Base-by-base conservation (phyloP, 2,797 vertebrate genomes). In the Gymnothorax reevesii region DNA sequence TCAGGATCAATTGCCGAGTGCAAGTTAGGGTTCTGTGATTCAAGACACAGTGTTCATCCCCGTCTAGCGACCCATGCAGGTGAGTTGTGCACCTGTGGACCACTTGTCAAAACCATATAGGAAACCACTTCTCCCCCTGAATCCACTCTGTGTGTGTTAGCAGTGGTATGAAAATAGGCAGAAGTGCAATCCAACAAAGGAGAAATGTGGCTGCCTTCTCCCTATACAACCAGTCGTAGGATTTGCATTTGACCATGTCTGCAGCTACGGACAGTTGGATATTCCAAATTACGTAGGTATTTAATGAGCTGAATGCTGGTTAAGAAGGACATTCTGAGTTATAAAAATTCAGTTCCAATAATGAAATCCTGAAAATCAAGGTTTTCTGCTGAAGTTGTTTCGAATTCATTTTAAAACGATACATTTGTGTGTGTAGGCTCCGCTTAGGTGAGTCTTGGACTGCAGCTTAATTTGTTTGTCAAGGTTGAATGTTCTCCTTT, bases 321-420 rank as follows among this genome's bases (percentile, higher is more conserved):
- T 17, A 4, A 77, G 2, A 20, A 4, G 5, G 52, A 49, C 7
- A 49, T 49, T n/a, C 54, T 20, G 22, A 69, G 83, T 87, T 84
- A 87, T 87, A 82, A 49, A 13, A 33, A 54, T 69, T 83, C 10
- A 27, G 52, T 22, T 60, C 83, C 64, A 75, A 62, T 52, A 54
- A 57, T 57, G 83, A 27, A 66, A 75, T 66, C 66, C 42, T 77
- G 82, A 69, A 64, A 59, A 52, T 83, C 62, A 83, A 86, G 64
- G 60, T 59, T 64, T 55, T 83, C 64, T 49, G 33, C 79, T 86
- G 77, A 69, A 59, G n/a, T 15, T 64, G 59, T 64, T 77, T 64
- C 59, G 52, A 86, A 55, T 57, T 66, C 22, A 66, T 66, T 20
- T 77, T 66, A 83, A 75, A 66, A 55, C 77, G 55, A 25, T 60